Evolutionary conservation across 1,140 invertebrate species (phyloP).

Genomic region (Drosophila pruinosa): DNA sequence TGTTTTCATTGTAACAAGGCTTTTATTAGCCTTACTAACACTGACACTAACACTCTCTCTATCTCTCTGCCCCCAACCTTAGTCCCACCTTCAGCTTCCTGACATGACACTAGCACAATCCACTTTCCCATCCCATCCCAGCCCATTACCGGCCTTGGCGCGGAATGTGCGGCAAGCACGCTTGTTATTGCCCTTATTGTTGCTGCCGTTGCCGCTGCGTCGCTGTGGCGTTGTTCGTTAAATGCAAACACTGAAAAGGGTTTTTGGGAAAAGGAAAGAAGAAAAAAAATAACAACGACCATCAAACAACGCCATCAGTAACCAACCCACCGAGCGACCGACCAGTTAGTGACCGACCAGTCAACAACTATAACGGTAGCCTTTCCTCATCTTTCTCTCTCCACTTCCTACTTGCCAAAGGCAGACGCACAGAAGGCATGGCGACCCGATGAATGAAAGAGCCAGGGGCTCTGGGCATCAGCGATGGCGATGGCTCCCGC

Average conservation of each 20-base stretch:
- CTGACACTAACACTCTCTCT: not conserved
- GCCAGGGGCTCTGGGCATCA: conserved; percentile 10
- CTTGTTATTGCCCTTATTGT: conserved; percentile 73
- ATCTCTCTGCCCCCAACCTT: not conserved
- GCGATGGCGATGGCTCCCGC: conserved; percentile 7
- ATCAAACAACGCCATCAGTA: conserved; percentile 63
- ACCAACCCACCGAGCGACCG: conserved; percentile 15
- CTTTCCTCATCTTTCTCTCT: not conserved
- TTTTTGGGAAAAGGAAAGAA: conserved; percentile 50
- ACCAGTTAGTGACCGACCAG: conserved; percentile 45
- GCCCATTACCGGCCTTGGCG: conserved; percentile 23
- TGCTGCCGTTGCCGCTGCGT: conserved; percentile 42
- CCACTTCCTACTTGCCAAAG: conserved; percentile 16
- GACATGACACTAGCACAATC: not conserved
- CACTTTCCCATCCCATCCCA: not conserved
- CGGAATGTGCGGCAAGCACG: conserved; percentile 44
- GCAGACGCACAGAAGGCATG: conserved; percentile 10
- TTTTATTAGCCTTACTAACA: conserved; percentile 69
- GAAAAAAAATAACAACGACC: conserved; percentile 17
- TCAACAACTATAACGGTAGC: conserved; percentile 23
- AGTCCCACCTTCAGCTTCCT: not conserved
- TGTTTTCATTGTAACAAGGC: conserved; percentile 80
- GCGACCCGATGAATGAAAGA: not conserved
- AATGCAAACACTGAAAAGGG: conserved; percentile 80
- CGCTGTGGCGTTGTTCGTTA: conserved; percentile 77